Evolutionary conservation across 2,888 invertebrate genomes (phyloP).

Genomic region (Deroplatys truncata): DNA sequence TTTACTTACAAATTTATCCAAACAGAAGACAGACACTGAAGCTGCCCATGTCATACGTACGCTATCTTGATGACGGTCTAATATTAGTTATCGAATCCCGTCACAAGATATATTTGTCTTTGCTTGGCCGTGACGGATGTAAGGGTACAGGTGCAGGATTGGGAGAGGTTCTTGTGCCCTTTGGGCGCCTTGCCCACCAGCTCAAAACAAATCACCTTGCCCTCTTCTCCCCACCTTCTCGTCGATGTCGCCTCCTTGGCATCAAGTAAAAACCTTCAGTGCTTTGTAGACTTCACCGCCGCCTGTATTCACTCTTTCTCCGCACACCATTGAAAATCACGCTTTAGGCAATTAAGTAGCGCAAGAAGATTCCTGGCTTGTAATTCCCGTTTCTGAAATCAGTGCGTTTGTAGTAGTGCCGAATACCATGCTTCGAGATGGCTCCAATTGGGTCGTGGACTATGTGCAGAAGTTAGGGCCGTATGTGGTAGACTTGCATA

Average conservation of each 20-base stretch:
- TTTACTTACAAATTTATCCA: no score
- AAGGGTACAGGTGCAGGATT: background rate
- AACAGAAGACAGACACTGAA: no score
- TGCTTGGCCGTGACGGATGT: background rate
- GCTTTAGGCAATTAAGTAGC: background rate
- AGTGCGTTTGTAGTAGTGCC: background rate
- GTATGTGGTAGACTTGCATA: background rate
- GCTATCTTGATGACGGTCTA: no score
- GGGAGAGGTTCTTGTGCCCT: background rate
- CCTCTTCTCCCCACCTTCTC: background rate
- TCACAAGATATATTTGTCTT: background rate
- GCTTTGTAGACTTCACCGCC: background rate
- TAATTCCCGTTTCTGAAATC: background rate
- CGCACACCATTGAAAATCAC: background rate
- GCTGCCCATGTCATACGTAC: no score
- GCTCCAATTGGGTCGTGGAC: background rate
- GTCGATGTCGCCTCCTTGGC: background rate
- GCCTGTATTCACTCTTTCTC: background rate
- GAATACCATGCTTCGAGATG: background rate
- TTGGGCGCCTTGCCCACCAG: background rate
- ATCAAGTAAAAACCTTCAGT: background rate
- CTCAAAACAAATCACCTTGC: background rate
- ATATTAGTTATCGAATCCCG: background rate
- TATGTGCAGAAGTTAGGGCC: background rate
- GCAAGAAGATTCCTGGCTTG: background rate